Evolutionary conservation across 2,888 invertebrate species (phyloP).

Genomic region (Pherbina coryleti): DNA sequence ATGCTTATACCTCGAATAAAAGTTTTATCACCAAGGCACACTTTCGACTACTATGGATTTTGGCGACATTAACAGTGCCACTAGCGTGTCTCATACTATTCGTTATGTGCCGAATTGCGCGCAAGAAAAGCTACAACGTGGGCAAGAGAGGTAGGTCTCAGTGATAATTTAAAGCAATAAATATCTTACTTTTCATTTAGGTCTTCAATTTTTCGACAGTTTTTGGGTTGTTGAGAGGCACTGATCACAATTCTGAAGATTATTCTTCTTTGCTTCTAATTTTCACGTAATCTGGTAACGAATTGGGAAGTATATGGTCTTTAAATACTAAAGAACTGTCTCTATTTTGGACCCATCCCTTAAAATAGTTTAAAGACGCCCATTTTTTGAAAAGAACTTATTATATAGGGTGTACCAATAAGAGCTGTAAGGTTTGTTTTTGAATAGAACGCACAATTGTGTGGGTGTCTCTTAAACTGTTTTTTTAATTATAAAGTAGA

Average conservation of each 20-base stretch:
- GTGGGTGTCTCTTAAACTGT: too few relatives aligned
- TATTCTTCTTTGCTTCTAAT: background rate
- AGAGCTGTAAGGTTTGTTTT: too few relatives aligned
- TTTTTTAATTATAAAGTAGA: too few relatives aligned
- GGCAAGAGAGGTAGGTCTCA: conserved; percentile 47
- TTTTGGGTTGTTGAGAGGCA: too few relatives aligned
- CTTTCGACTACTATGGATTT: conserved; percentile 45
- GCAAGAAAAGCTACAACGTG: conserved; percentile 48
- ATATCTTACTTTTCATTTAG: background rate
- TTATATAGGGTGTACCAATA: too few relatives aligned
- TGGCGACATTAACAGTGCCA: conserved; percentile 44
- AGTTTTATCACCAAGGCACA: background rate
- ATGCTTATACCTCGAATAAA: background rate
- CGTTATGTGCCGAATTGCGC: conserved; percentile 44
- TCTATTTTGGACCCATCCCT: too few relatives aligned
- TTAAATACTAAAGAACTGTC: too few relatives aligned
- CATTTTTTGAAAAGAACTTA: too few relatives aligned
- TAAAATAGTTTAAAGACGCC: too few relatives aligned
- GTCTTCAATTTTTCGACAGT: too few relatives aligned
- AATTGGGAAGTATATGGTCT: too few relatives aligned
- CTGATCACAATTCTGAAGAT: background rate
- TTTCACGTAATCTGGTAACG: background rate
- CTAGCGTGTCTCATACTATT: conserved; percentile 44
- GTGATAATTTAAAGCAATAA: background rate
- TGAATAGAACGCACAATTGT: too few relatives aligned